Conservation (phyloP, 2,888 invertebrate species). For the Drosophila maculinotata region DNA sequence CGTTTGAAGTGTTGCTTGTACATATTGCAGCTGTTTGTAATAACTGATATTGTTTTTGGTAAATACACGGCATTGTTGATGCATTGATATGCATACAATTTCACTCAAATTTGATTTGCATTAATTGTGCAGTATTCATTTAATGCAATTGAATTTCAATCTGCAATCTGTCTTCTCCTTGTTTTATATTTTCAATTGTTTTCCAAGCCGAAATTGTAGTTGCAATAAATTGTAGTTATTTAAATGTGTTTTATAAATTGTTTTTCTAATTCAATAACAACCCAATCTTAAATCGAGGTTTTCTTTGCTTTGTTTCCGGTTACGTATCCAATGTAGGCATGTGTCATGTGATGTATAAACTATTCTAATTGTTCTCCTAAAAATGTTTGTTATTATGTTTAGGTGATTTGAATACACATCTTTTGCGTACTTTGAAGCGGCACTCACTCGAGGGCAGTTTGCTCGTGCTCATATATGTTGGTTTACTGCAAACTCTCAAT, state of each 20-base stretch:
- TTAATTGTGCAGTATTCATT: constrained; percentile 15
- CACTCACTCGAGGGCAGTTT: background rate
- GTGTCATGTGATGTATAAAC: no score
- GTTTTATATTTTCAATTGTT: background rate
- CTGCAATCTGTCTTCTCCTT: background rate
- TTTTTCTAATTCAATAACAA: constrained; percentile 7
- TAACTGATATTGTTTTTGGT: constrained; percentile 22
- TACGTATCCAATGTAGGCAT: no score
- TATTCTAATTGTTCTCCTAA: no score
- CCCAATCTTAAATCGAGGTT: background rate
- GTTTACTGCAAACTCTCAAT: constrained; percentile 1
- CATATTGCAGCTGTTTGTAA: constrained; percentile 1
- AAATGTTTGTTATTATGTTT: constrained; percentile 1
- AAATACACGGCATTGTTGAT: background rate
- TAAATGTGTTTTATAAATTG: background rate
- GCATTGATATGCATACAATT: constrained; percentile 2
- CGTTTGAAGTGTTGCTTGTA: constrained; percentile 12
- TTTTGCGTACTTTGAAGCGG: constrained; percentile 5
- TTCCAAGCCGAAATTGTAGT: background rate
- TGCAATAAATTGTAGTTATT: background rate
- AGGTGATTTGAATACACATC: background rate
- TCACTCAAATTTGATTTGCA: constrained; percentile 22
- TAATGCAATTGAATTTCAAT: constrained; percentile 9
- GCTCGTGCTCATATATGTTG: constrained; percentile 11
- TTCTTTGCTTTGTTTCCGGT: background rate